Evolutionary conservation across 2,113 vertebrate species (phyloP).

Genomic region (Ageneiosus marmoratus): DNA sequence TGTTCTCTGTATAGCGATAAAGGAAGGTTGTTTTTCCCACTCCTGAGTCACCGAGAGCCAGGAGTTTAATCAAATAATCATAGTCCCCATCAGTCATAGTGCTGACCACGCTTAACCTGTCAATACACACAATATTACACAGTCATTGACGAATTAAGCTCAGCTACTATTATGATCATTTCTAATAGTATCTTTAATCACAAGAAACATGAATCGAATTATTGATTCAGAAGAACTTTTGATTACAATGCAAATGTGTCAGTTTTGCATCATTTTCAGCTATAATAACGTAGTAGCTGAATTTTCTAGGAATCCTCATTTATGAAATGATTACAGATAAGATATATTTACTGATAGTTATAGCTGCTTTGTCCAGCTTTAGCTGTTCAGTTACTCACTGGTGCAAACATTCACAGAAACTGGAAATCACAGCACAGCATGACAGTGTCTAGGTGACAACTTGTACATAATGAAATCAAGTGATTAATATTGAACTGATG

Average conservation of each 20-base stretch:
- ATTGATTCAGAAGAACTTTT: neutral
- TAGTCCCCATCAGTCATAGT: conserved; percentile 98
- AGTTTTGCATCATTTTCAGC: neutral
- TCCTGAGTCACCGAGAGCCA: conserved; percentile 92
- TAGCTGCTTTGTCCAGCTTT: neutral
- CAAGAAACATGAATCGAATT: neutral
- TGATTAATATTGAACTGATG: conserved; percentile 1
- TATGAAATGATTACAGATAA: neutral
- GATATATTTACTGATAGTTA: neutral
- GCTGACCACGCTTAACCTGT: conserved; percentile 78
- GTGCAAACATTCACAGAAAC: neutral
- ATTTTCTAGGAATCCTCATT: neutral
- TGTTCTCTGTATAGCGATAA: conserved; percentile 93
- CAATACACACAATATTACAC: too few species aligned
- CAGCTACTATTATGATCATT: neutral
- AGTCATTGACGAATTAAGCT: neutral
- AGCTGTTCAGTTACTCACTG: neutral
- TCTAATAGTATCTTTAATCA: neutral
- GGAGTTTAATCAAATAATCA: conserved; percentile 95
- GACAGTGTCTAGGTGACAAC: neutral
- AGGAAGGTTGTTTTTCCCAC: conserved; percentile 95
- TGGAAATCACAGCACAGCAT: conserved; percentile 12
- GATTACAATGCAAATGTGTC: neutral
- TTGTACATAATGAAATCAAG: conserved; percentile 13
- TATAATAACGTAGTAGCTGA: too few species aligned